Base-by-base conservation (phyloP, 37 sponge, comb jelly and placozoan species). In the Crambe crambe region DNA sequence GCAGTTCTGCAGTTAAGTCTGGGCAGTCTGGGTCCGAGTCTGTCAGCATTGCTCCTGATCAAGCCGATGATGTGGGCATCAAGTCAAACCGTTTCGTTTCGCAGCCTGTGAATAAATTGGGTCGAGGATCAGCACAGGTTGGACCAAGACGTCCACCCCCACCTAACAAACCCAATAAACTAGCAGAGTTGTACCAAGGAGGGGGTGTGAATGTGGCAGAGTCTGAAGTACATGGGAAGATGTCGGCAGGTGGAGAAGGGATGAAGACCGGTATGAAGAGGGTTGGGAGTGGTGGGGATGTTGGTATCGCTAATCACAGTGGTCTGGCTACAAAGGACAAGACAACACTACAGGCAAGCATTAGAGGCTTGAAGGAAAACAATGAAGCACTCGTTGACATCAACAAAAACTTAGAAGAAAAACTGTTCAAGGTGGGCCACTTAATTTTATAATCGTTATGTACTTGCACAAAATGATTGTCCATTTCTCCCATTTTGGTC, bases 381-480 rank as follows among this genome's bases (percentile, higher is more conserved):
- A 75, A 84, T 63, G 59, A 60, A 6, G 66, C 82, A 4, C 67
- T 90, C 51, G 67, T 51, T 18, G 70, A 59, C 15, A 69, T 84
- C 35, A 90, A 90, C 73, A 75, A 34, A 26, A 75, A 75, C 3
- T 65, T 90, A 9, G 85, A 90, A 66, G 51, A 68, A 3, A 67
- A 76, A 40, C 64, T 90, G 21, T 70, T 75, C 40, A 32, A 78
- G 81, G 90, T 90, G 25, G 42, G 51, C n/a, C n/a, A n/a, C n/a
- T n/a, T n/a, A n/a, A n/a, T n/a, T n/a, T n/a, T n/a, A n/a, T n/a
- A n/a, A n/a, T n/a, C n/a, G n/a, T n/a, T n/a, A n/a, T n/a, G n/a
- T n/a, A n/a, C 65, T 15, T 23, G 26, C 65, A 25, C 22, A 63
- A 37, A 69, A 12, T 69, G 8, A 31, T 9, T 37, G 70, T 37